Evolutionary conservation across 1,140 invertebrate genomes (phyloP).

Genomic region (Lasioglossum baleicum): DNA sequence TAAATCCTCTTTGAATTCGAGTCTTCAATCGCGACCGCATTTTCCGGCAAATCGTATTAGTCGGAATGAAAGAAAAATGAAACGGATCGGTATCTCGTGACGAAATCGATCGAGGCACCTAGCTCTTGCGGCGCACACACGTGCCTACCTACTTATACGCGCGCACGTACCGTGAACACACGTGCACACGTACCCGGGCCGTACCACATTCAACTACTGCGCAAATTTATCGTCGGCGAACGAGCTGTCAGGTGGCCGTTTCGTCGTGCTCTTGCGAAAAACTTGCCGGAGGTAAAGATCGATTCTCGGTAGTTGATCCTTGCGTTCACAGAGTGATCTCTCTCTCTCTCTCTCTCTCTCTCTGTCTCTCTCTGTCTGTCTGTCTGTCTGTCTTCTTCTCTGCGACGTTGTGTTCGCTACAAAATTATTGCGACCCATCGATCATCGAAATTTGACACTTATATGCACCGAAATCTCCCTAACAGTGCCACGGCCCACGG

Average conservation of each 20-base stretch:
- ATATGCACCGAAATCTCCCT: constrained; percentile 67
- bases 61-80: neutral
- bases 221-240: neutral
- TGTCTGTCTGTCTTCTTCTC: no score
- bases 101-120: neutral
- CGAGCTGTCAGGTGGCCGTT: neutral
- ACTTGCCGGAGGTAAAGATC: neutral
- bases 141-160: no score
- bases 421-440: constrained; percentile 67
- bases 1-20: neutral
- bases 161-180: no score
- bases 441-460: constrained; percentile 73
- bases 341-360: constrained; percentile 19
- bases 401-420: constrained; percentile 36
- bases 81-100: neutral
- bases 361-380: no score
- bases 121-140: no score
- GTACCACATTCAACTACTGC: no score
- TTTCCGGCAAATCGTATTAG: neutral
- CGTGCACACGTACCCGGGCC: no score
- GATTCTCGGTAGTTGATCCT: constrained; percentile 32
- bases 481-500: constrained; percentile 46
- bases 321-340: constrained; percentile 31
- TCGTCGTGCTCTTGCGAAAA: neutral
- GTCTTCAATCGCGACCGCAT: neutral